A percentile compares a stretch with the other conserved stretches of the same genome.
Evolutionary conservation across 2,888 invertebrate species (phyloP).

Genomic region (Eilema sororculum): DNA sequence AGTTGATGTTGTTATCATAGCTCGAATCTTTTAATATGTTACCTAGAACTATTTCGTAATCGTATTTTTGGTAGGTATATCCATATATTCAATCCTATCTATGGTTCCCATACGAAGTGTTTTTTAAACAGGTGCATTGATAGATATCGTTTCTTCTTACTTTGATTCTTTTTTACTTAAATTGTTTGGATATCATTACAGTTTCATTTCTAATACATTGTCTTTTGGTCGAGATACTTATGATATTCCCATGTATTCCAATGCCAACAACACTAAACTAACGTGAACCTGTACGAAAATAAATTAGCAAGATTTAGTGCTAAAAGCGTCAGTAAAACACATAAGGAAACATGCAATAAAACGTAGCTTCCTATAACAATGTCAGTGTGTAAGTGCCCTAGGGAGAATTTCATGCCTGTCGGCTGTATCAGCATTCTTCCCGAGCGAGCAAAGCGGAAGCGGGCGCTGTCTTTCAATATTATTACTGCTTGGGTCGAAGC

Average conservation of each 20-base stretch:
- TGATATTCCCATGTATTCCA: background rate
- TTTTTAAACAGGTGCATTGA: background rate
- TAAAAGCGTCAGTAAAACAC: background rate
- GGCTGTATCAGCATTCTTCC: slow-evolving; percentile 67
- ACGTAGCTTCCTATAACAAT: background rate
- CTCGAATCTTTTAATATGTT: background rate
- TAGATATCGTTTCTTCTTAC: too few species aligned
- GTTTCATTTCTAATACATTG: too few species aligned
- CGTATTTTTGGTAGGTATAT: background rate
- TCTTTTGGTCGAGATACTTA: too few species aligned
- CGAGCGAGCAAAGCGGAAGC: slow-evolving; percentile 68
- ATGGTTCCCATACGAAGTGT: background rate
- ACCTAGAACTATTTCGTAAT: background rate
- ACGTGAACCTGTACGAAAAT: background rate
- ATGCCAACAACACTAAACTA: background rate
- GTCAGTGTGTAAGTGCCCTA: slow-evolving; percentile 43
- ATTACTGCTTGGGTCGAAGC: slow-evolving; percentile 60
- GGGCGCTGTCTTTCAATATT: slow-evolving; percentile 69
- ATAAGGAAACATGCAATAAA: background rate
- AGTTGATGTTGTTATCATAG: background rate
- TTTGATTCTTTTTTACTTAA: too few species aligned
- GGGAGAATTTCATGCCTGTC: slow-evolving; percentile 47
- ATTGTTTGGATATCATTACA: too few species aligned
- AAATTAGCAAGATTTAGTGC: background rate
- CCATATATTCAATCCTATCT: background rate